A percentile compares a stretch with the other conserved stretches of the same genome.
phyloP scores from a whole-genome alignment of 2,888 invertebrate species.

The Tetragonula carbonaria region DNA sequence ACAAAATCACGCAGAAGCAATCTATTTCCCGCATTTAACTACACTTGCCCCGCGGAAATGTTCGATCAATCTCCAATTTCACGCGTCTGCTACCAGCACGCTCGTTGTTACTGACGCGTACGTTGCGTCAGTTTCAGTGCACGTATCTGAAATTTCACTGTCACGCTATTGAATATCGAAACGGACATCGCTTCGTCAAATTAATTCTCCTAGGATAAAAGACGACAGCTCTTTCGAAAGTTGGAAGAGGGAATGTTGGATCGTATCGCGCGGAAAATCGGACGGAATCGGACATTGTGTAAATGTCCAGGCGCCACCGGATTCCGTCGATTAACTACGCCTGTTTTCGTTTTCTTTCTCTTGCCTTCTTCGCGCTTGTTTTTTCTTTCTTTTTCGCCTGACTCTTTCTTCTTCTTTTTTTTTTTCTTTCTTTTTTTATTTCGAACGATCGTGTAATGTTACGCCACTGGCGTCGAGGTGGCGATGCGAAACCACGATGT shows the following conservation, averaged over 20 bases:
- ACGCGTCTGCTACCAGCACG: background rate
- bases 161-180: too few relatives aligned
- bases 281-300: background rate
- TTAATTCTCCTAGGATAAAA: too few relatives aligned
- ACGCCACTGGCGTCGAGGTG: conserved; percentile 64
- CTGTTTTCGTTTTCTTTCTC: background rate
- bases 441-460: conserved; percentile 38
- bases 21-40: background rate
- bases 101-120: background rate
- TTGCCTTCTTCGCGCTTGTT: background rate
- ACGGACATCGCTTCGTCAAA: too few relatives aligned
- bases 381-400: background rate
- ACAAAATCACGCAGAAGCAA: background rate
- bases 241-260: too few relatives aligned
- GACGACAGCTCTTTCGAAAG: too few relatives aligned
- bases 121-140: background rate
- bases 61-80: background rate
- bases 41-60: too few relatives aligned
- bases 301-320: conserved; percentile 33
- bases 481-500: conserved; percentile 52
- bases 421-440: background rate
- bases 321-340: conserved; percentile 11
- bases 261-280: background rate
- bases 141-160: background rate
- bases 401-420: too few relatives aligned